Base-by-base conservation (phyloP, 1,140 invertebrate genomes). In the Drosophila malerkotliana region DNA sequence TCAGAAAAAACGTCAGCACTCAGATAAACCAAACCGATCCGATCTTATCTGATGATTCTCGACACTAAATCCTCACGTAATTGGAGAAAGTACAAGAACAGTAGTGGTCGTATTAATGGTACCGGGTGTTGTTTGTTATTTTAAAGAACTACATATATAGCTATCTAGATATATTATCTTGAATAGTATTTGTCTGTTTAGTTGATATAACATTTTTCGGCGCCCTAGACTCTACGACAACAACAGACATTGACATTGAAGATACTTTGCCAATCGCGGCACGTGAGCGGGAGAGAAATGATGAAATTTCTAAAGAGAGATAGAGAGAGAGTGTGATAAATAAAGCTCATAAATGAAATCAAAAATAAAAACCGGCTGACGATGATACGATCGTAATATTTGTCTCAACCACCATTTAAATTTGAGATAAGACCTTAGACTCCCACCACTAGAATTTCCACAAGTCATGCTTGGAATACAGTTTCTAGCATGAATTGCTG, bases 191-290 rank as follows among this genome's bases (percentile, higher is more conserved):
- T 58, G 53, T 7, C 0, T 14, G 24, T 32, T 8, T 54, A 51
- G 37, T 52, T 73, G 72, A 34, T 44, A 73, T 74, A 73, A 63
- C 52, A 56, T 49, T 63, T 72, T 63, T 73, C 21, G 59, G 41
- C 58, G 15, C 51, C 67, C 67, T 51, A 72, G 52, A 66, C 69
- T 41, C 30, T 1, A 18, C 18, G 10, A 26, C 30, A 71, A 54
- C 44, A 37, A 55, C 26, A 75, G 78, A 73, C 78, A 85, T 85
- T 85, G 82, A 87, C 82, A 87, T 87, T 85, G 82, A 75, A 56
- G 58, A 62, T 75, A 75, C 37, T 75, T 81, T 76, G 69, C 61
- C 77, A 85, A 85, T 52, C 28, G 63, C 28, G 63, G 52, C 83
- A 82, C 69, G 82, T 67, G 58, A 81, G 75, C 51, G 52, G 58